Percentiles rank a stretch among this genome's conserved stretches.
Conservation (phyloP, 2,888 invertebrate genomes). For the Barypeithes pellucidus region DNA sequence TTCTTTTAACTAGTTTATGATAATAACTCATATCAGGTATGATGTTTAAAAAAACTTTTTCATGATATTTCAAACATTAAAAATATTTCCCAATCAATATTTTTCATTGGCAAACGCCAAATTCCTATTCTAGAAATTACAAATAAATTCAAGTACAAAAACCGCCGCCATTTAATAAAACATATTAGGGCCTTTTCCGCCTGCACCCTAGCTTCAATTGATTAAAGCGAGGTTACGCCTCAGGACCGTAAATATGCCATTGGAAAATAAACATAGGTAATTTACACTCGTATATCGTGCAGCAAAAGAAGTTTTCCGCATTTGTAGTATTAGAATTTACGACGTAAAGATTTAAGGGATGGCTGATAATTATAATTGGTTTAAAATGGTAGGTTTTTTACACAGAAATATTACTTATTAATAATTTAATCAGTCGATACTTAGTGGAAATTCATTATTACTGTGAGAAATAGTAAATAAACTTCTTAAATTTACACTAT, state of each 20-base stretch:
- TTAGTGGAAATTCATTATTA: no score
- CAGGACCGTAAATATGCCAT: constrained; percentile 50
- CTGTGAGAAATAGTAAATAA: no score
- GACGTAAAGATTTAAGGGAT: constrained; percentile 1
- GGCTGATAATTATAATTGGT: constrained; percentile 2
- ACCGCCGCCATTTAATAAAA: constrained; percentile 42
- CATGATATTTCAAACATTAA: background rate
- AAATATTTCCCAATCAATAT: background rate
- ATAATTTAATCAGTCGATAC: no score
- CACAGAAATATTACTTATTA: no score
- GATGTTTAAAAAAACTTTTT: no score
- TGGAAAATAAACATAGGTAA: constrained; percentile 52
- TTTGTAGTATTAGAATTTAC: constrained; percentile 45
- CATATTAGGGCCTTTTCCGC: constrained; percentile 50
- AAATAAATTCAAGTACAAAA: constrained; percentile 36
- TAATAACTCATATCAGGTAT: no score
- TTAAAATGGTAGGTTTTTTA: background rate
- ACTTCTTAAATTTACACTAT: no score
- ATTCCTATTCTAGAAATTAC: background rate
- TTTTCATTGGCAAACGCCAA: background rate
- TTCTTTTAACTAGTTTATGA: no score
- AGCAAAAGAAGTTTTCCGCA: constrained; percentile 31
- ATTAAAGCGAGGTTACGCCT: constrained; percentile 51
- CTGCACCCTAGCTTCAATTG: constrained; percentile 49
- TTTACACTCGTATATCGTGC: constrained; percentile 47